Conservation (phyloP, 2,797 vertebrate species). For the Botia almorhae region DNA sequence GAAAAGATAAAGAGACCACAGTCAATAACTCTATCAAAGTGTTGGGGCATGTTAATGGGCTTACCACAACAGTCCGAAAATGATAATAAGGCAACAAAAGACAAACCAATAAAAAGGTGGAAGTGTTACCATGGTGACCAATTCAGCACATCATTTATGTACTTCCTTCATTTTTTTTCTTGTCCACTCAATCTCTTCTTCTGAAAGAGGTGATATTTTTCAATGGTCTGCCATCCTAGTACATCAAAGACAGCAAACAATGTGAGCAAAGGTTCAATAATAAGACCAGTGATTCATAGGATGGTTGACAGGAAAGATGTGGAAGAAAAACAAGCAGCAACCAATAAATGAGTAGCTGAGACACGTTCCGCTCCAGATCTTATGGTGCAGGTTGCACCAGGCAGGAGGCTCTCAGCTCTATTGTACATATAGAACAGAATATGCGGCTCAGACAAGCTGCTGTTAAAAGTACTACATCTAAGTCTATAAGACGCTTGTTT, state of each 20-base stretch:
- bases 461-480: neutral
- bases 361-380: slow-evolving; percentile 7
- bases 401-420: neutral
- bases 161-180: slow-evolving; percentile 4
- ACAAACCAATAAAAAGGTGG: slow-evolving; percentile 34
- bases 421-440: slow-evolving; percentile 6
- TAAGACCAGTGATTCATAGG: slow-evolving; percentile 26
- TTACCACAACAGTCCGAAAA: slow-evolving; percentile 15
- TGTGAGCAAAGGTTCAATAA: slow-evolving; percentile 25
- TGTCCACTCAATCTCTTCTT: slow-evolving; percentile 26
- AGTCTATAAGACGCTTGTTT: neutral
- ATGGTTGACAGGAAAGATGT: neutral
- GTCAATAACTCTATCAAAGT: neutral
- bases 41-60: slow-evolving; percentile 13
- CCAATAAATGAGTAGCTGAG: neutral
- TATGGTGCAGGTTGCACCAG: neutral
- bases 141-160: slow-evolving; percentile 36
- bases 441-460: neutral
- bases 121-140: slow-evolving; percentile 58
- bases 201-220: slow-evolving; percentile 37
- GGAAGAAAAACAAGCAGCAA: slow-evolving; percentile 10
- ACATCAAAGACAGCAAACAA: slow-evolving; percentile 43
- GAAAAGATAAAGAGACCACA: neutral
- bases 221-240: slow-evolving; percentile 26
- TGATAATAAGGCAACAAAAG: slow-evolving; percentile 41